Percentiles rank a stretch among this genome's conserved stretches.
These are phyloP conservation scores for Acrocera orbiculus DNA, from an alignment of 2,888 invertebrate species.

Conservation along the genomic window DNA sequence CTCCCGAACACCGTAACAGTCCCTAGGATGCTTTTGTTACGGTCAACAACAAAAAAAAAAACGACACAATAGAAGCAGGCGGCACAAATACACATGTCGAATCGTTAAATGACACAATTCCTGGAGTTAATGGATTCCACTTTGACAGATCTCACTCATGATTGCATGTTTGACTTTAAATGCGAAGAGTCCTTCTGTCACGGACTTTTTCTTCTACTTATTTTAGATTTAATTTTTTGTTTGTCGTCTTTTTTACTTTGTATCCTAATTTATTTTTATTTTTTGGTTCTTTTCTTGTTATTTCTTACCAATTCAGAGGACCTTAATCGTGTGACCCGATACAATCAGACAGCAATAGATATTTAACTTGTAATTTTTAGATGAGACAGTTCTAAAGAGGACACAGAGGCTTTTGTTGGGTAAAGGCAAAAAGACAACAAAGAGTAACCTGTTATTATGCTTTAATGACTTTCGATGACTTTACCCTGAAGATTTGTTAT, in stretches of 20 bases:
- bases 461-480: too few species aligned
- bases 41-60: constrained; percentile 8
- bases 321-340: constrained; percentile 10
- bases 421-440: too few species aligned
- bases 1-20: constrained; percentile 1
- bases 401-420: constrained; percentile 4
- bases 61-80: constrained; percentile 6
- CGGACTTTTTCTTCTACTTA: constrained; percentile 1
- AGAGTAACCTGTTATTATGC: too few species aligned
- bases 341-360: constrained; percentile 6
- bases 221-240: too few species aligned
- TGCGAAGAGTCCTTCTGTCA: background rate
- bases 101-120: constrained; percentile 13
- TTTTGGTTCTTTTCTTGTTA: background rate
- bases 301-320: constrained; percentile 2
- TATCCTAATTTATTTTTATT: background rate
- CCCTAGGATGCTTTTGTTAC: constrained; percentile 6
- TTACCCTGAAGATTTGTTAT: too few species aligned
- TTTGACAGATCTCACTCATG: constrained; percentile 10
- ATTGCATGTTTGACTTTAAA: constrained; percentile 6
- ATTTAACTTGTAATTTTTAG: constrained; percentile 2
- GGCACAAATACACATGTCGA: constrained; percentile 10
- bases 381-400: constrained; percentile 6
- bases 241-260: too few species aligned
- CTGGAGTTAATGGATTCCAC: constrained; percentile 7